These are phyloP conservation scores for Hemaris fuciformis DNA, from an alignment of 2,888 invertebrate genomes.

Conservation along the genomic window DNA sequence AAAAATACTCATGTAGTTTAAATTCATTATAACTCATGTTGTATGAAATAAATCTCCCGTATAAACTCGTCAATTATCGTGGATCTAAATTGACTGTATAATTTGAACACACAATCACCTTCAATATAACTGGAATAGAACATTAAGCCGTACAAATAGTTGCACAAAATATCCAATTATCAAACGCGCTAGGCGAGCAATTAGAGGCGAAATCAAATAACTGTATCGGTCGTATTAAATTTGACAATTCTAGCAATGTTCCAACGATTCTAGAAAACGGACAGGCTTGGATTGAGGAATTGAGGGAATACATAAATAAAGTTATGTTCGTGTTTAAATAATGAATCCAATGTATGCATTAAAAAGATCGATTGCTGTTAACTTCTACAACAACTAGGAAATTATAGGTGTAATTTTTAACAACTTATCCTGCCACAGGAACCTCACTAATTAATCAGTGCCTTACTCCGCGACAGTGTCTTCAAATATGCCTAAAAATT, in stretches of 20 bases:
- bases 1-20: too few species aligned
- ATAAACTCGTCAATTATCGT: background rate
- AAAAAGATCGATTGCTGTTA: too few species aligned
- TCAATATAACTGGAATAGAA: background rate
- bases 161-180: background rate
- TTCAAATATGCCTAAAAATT: too few species aligned
- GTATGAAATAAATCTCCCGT: background rate
- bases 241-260: background rate
- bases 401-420: too few species aligned
- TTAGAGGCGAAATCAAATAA: background rate
- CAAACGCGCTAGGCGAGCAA: background rate
- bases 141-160: background rate
- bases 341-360: too few species aligned
- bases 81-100: background rate
- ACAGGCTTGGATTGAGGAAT: background rate
- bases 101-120: background rate
- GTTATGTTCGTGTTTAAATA: too few species aligned
- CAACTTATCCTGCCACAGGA: too few species aligned
- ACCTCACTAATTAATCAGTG: too few species aligned
- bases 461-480: too few species aligned
- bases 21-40: too few species aligned
- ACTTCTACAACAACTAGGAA: too few species aligned
- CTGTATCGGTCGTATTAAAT: background rate
- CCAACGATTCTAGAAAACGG: background rate
- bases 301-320: too few species aligned